Conservation (phyloP, 2,797 vertebrate genomes). For the Jordanella pulchra region DNA sequence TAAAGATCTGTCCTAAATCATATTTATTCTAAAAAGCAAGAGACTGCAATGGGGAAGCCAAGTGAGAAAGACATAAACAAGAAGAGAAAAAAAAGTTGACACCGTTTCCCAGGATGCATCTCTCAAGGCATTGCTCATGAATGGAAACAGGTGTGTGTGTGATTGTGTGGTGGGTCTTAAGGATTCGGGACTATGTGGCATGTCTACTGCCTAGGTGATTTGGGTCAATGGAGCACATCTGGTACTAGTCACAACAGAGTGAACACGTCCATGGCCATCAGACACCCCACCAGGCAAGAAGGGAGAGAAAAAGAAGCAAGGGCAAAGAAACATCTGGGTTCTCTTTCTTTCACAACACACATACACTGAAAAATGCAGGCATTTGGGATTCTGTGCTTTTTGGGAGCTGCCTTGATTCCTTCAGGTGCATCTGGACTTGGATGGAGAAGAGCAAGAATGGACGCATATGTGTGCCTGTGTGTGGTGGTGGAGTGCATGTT, state of each 20-base stretch:
- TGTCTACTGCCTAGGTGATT: conserved; percentile 87
- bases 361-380: conserved; percentile 14
- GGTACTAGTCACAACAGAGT: conserved; percentile 88
- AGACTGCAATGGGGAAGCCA: conserved; percentile 52
- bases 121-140: conserved; percentile 78
- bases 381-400: conserved; percentile 69
- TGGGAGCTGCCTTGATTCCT: conserved; percentile 72
- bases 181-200: conserved; percentile 83
- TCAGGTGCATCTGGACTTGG: conserved; percentile 80
- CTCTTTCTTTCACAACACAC: conserved; percentile 61
- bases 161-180: conserved; percentile 86
- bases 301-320: conserved; percentile 58
- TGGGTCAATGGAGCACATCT: conserved; percentile 90
- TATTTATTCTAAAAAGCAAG: conserved; percentile 67
- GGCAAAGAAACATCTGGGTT: conserved; percentile 84
- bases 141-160: conserved; percentile 88
- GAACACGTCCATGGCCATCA: conserved; percentile 83
- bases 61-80: conserved; percentile 69
- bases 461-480: conserved; percentile 37
- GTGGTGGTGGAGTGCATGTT: conserved; percentile 39
- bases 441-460: conserved; percentile 44
- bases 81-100: conserved; percentile 76
- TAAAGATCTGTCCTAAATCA: conserved; percentile 67
- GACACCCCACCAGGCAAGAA: conserved; percentile 79
- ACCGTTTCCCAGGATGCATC: conserved; percentile 79